Base-by-base conservation (phyloP, 2,888 invertebrate genomes). In the Aspidiotus destructor region DNA sequence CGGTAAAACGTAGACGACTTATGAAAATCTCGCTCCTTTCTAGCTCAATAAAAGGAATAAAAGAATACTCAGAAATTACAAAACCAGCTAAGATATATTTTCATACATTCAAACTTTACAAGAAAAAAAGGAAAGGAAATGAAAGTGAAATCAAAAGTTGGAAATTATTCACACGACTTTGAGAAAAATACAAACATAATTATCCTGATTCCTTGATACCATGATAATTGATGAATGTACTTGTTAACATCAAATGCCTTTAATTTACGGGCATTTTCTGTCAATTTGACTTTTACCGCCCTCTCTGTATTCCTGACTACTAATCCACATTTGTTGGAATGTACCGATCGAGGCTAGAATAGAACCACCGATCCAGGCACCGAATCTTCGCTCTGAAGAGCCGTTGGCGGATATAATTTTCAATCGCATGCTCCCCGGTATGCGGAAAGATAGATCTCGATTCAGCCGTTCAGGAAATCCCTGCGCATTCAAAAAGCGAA, bases 291-390 rank as follows among this genome's bases (percentile, higher is more conserved):
- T 86, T 76, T 96, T 97, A 40, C 99, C 99, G 0, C 89, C 89
- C 77, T 99, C 99, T 75, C 99, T 97, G 78, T 98, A 99, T 78
- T 99, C 99, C 78, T 97, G 96, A 74, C 95, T 95, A 0, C 96
- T 96, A 74, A 99, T 94, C 99, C 99, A 99, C 94, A 99, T 96
- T 79, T 99, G 98, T 76, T 99, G 99, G 82, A 99, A 99, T 17
- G 97, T 95, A 8, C 99, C 98, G 75, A 99, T 88, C 0, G 98
- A 98, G 0, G 97, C 98, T 62, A 99, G 80, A 75, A 99, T 99
- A 0, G 98, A 99, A 5, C 99, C 99, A 57, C 92, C 99, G 72
- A 98, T 97, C 98, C 98, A 99, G 0, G 97, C 89, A 7, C 97
- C 97, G 80, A 96, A 98, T 69, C 96, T 81, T 60, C 98, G 79